These are phyloP conservation scores for Dorcus parallelipipedus DNA, from an alignment of 2,888 invertebrate genomes.

Conservation along the genomic window DNA sequence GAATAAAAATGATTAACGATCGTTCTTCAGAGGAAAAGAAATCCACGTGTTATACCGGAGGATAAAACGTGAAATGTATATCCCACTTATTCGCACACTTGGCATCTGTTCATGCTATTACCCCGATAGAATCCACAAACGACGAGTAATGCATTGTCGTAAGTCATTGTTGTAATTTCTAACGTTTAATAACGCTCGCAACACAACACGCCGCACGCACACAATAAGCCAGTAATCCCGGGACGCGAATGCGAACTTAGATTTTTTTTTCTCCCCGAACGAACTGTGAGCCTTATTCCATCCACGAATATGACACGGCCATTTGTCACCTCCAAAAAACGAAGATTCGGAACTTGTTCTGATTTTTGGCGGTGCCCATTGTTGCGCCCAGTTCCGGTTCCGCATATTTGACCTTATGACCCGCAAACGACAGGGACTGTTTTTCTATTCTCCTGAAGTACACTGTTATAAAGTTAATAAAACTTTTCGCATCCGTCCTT, in stretches of 20 bases:
- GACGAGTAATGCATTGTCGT: too few species aligned
- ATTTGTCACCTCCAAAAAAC: neutral
- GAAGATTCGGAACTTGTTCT: constrained; percentile 44
- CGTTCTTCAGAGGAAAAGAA: too few species aligned
- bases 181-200: constrained; percentile 43
- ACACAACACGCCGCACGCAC: constrained; percentile 13
- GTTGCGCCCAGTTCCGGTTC: constrained; percentile 44
- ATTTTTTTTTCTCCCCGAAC: constrained; percentile 9
- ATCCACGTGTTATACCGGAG: too few species aligned
- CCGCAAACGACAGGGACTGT: neutral
- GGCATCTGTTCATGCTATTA: too few species aligned
- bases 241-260: neutral
- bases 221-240: constrained; percentile 16
- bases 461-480: neutral
- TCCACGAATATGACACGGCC: neutral
- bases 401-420: constrained; percentile 40
- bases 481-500: too few species aligned
- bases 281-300: constrained; percentile 4
- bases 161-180: constrained; percentile 36
- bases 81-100: too few species aligned
- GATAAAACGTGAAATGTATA: too few species aligned
- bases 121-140: too few species aligned
- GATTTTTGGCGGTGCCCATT: constrained; percentile 43
- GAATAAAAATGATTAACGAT: too few species aligned
- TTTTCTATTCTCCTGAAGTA: neutral